Evolutionary conservation across 2,797 vertebrate species (phyloP).

Genomic region (Phylloscopus collybita): DNA sequence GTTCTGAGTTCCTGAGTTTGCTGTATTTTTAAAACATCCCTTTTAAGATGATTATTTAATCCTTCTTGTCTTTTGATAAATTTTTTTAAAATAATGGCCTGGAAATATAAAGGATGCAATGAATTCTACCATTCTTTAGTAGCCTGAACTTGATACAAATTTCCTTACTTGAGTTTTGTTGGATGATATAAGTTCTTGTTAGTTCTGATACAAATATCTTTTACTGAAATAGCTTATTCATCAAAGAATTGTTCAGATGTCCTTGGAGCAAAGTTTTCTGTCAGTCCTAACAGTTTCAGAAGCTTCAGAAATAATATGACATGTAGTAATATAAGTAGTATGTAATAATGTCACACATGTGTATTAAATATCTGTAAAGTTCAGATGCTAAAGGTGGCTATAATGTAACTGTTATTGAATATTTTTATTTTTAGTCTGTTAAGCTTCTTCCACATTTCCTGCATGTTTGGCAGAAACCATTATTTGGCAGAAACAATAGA

Average conservation of each 20-base stretch:
- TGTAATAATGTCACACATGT: not conserved
- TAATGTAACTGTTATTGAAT: not conserved
- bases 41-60: not conserved
- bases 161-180: not conserved
- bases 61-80: not conserved
- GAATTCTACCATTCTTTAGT: not conserved
- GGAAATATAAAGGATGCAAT: not conserved
- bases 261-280: not conserved
- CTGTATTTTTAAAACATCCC: not conserved
- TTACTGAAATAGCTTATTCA: not conserved
- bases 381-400: not conserved
- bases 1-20: not conserved
- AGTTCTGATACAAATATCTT: not conserved
- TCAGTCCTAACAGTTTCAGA: not conserved
- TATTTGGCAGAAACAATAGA: not conserved
- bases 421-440: not conserved
- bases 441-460: not conserved
- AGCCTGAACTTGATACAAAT: not conserved
- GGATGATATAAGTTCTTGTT: accelerated
- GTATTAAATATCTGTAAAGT: not conserved
- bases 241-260: not conserved
- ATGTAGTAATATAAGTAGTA: not conserved
- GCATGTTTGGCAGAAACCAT: not conserved
- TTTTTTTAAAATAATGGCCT: not conserved
- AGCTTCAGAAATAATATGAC: not conserved